These are phyloP conservation scores for Zophobas morio DNA, from an alignment of 1,140 invertebrate genomes.

Conservation along the genomic window DNA sequence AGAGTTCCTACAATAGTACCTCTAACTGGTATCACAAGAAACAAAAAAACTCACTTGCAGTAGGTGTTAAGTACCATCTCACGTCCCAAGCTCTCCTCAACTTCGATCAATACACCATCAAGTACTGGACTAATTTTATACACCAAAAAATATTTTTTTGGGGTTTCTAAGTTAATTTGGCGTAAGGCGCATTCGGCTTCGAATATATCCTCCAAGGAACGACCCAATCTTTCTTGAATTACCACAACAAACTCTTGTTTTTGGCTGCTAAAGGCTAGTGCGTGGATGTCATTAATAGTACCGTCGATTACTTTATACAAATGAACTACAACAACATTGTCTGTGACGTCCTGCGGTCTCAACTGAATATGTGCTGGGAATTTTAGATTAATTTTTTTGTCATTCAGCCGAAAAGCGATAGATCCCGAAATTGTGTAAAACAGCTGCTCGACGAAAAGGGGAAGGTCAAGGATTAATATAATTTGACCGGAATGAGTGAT, in stretches of 20 bases:
- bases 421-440: neutral
- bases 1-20: neutral
- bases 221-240: neutral
- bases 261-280: neutral
- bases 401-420: neutral
- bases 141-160: conserved; percentile 10
- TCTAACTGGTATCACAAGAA: neutral
- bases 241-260: conserved; percentile 30
- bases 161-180: neutral
- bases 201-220: conserved; percentile 2
- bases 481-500: conserved; percentile 17
- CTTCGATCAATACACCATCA: conserved; percentile 37
- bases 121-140: conserved; percentile 34
- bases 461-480: conserved; percentile 20
- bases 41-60: conserved; percentile 10
- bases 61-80: neutral
- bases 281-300: conserved; percentile 22
- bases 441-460: conserved; percentile 29
- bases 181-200: conserved; percentile 32
- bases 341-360: conserved; percentile 15
- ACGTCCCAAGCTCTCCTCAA: neutral
- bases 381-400: neutral
- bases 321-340: conserved; percentile 8
- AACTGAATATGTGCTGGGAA: conserved; percentile 7
- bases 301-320: conserved; percentile 21